These are phyloP conservation scores for Hemibagrus guttatus DNA, from an alignment of 2,797 vertebrate genomes.

Conservation along the genomic window DNA sequence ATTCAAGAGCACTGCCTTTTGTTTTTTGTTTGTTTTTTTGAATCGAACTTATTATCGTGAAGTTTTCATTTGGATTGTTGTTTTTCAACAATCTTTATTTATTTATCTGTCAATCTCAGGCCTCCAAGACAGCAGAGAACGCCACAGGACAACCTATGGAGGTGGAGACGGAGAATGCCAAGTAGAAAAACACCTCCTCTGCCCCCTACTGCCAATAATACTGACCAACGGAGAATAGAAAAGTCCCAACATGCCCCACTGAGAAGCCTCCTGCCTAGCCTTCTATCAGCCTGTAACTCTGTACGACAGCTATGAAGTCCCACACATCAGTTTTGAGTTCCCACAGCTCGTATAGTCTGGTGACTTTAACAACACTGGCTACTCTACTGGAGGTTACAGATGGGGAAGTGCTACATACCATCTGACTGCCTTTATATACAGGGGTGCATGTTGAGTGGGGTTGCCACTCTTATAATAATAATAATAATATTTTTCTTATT, in stretches of 20 bases:
- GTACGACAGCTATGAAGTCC: conserved; percentile 66
- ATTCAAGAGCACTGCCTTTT: background rate
- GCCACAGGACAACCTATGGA: conserved; percentile 88
- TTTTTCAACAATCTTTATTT: background rate
- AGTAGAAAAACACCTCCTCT: conserved; percentile 66
- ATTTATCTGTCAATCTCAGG: conserved; percentile 68
- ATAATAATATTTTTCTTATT: conserved; percentile 31
- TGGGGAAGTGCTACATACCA: conserved; percentile 41
- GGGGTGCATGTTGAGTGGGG: conserved; percentile 31
- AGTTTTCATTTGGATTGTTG: background rate
- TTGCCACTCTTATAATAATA: conserved; percentile 31
- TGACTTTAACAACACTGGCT: conserved; percentile 32
- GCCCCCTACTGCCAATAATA: conserved; percentile 36
- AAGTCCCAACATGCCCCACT: conserved; percentile 62
- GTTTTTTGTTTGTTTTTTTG: background rate
- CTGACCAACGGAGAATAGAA: conserved; percentile 52
- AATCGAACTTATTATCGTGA: background rate
- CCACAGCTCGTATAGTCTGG: conserved; percentile 20
- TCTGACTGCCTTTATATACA: conserved; percentile 51
- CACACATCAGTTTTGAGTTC: conserved; percentile 23
- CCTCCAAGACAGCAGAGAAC: conserved; percentile 90
- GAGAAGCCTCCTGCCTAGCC: conserved; percentile 68
- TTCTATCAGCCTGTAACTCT: conserved; percentile 62
- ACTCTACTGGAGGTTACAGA: conserved; percentile 39
- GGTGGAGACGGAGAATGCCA: conserved; percentile 81